Conservation (phyloP, 1,140 invertebrate species). For the Cydia pomonella region DNA sequence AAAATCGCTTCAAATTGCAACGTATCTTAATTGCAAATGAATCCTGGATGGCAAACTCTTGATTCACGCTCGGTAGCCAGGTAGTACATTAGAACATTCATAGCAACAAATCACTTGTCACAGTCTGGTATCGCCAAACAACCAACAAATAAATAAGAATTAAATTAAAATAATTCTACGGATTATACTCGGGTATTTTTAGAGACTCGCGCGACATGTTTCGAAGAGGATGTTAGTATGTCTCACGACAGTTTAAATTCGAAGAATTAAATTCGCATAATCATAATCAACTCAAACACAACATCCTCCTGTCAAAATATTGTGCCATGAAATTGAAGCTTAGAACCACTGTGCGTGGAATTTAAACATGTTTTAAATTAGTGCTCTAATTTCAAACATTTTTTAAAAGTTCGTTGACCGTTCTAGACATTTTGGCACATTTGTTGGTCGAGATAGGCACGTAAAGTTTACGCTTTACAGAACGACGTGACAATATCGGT, state of each 20-base stretch:
- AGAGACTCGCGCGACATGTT: no score
- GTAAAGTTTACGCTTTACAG: slow-evolving; percentile 62
- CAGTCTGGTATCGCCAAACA: neutral
- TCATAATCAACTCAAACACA: neutral
- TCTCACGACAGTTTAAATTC: no score
- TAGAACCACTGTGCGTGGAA: slow-evolving; percentile 19
- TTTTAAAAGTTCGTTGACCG: slow-evolving; percentile 54
- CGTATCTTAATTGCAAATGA: neutral
- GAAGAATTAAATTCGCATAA: slow-evolving; percentile 18
- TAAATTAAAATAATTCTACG: no score
- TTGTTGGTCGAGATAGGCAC: slow-evolving; percentile 53
- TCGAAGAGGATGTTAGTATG: no score
- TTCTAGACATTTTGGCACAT: slow-evolving; percentile 54
- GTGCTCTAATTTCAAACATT: slow-evolving; percentile 2
- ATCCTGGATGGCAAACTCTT: neutral
- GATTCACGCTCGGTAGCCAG: slow-evolving; percentile 8
- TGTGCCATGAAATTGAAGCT: neutral
- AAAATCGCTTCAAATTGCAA: neutral
- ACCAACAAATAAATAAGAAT: no score
- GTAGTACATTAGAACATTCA: neutral
- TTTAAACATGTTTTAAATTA: neutral
- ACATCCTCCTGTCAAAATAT: slow-evolving; percentile 10
- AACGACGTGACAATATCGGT: slow-evolving; percentile 64
- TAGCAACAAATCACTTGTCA: neutral
- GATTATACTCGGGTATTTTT: no score